A percentile compares a stretch with the other conserved stretches of the same genome.
Evolutionary conservation across 2,888 invertebrate genomes (phyloP).

Genomic region (Noctua comes): DNA sequence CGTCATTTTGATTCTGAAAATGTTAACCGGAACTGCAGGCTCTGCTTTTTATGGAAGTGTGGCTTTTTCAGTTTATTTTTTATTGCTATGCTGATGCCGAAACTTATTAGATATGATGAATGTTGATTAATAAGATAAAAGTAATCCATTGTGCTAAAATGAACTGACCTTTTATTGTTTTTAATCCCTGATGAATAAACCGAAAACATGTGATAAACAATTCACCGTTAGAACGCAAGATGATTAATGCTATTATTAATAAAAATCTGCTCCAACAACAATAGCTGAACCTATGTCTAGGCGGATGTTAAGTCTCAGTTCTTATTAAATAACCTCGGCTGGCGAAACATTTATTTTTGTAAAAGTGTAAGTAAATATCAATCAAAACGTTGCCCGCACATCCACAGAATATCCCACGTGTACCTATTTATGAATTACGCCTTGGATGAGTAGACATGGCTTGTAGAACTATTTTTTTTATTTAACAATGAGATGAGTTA

Average conservation of each 20-base stretch:
- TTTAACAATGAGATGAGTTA: slow-evolving; percentile 2
- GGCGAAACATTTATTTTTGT: slow-evolving; percentile 44
- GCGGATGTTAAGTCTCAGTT: slow-evolving; percentile 37
- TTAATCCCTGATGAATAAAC: background rate
- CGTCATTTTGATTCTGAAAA: slow-evolving; percentile 9
- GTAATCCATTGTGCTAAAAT: slow-evolving; percentile 1
- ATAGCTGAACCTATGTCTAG: slow-evolving; percentile 22
- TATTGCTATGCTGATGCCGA: slow-evolving; percentile 2
- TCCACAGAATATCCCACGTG: slow-evolving; percentile 31
- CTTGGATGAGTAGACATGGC: slow-evolving; percentile 4
- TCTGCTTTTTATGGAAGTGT: background rate
- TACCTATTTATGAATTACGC: slow-evolving; percentile 35
- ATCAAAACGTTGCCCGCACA: slow-evolving; percentile 50
- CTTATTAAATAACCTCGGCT: slow-evolving; percentile 25
- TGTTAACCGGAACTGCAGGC: slow-evolving; percentile 14
- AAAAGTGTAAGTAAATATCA: slow-evolving; percentile 44
- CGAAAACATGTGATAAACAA: slow-evolving; percentile 18
- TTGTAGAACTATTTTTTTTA: slow-evolving; percentile 3
- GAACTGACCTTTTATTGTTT: background rate
- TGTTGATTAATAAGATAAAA: background rate
- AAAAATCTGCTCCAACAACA: slow-evolving; percentile 20
- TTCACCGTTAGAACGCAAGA: background rate
- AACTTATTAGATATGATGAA: background rate
- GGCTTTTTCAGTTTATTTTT: background rate
- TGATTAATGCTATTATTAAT: slow-evolving; percentile 25